These are phyloP conservation scores for Gobiocypris rarus DNA, from an alignment of 2,113 vertebrate genomes.

Conservation along the genomic window DNA sequence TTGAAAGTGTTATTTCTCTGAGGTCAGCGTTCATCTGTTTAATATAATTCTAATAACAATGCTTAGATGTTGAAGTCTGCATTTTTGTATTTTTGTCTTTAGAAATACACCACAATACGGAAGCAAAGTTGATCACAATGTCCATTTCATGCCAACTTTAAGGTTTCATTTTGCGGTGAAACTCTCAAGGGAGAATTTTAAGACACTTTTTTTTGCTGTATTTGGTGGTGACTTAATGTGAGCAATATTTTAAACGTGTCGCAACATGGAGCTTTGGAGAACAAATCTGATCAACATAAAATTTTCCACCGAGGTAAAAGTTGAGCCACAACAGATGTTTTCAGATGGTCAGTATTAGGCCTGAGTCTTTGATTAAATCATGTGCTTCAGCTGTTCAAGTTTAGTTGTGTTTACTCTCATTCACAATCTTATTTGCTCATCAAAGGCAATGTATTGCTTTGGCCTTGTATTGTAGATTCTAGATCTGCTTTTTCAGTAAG, in stretches of 20 bases:
- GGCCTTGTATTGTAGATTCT: neutral
- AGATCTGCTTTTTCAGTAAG: neutral
- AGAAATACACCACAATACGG: too few species aligned
- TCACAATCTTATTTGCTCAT: too few species aligned
- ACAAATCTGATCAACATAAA: neutral
- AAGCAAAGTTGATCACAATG: too few species aligned
- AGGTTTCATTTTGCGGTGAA: too few species aligned
- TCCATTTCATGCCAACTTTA: too few species aligned
- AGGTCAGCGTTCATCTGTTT: neutral
- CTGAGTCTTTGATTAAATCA: neutral
- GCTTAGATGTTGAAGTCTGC: neutral
- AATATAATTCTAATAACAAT: neutral
- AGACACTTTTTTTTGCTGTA: too few species aligned
- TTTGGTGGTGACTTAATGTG: neutral
- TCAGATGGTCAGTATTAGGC: neutral
- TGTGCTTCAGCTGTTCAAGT: neutral
- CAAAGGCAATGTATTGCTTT: neutral
- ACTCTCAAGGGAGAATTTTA: too few species aligned
- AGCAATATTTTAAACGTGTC: neutral
- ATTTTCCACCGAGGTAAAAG: neutral
- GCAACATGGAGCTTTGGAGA: neutral
- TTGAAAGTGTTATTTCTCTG: neutral
- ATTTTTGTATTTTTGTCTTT: too few species aligned
- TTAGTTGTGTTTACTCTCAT: neutral
- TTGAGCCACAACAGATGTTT: neutral